Evolutionary conservation across 2,888 invertebrate species (phyloP), one percentile per base, ranked within the genome.

Genomic region (Xanthorhoe spadicearia): DNA sequence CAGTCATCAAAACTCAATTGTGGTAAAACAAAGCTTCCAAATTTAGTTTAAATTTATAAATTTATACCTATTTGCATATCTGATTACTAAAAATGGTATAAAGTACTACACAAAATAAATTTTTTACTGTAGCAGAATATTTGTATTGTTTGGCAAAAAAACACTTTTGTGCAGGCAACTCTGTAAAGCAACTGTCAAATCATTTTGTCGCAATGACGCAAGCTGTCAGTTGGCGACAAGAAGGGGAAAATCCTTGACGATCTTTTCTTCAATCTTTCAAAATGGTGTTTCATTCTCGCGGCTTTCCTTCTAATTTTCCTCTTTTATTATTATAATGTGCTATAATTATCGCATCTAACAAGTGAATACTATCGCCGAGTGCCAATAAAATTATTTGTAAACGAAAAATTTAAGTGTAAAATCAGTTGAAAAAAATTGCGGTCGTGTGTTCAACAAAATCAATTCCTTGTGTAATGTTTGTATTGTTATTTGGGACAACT

Each of bases 261-360:
- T 81, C 84, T 86, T 86, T 88, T 87, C 87, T 85, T 85, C 84
- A 86, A 87, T 88, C 88, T 88, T 90, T 89, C 88, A 91, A 90
- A 91, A 92, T 92, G 92, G 91, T 92, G 89, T 89, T 88, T 85
- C 82, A 74, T 82, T 88, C 84, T 88, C 86, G 87, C 89, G 88
- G 85, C 85, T 87, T 91, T 89, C 83, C 83, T 84, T 85, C 82
- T 76, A 86, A 88, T 90, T 87, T 85, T 78, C 77, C 83, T 74
- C 73, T 85, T 81, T 82, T 84, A 81, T 78, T 81, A 79, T 54
- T 80, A 84, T 84, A 88, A 90, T 90, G 87, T 86, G 85, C 79
- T 80, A 61, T 78, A 77, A 82, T 78, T 81, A 76, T 72, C 72
- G 75, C 66, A 78, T 67, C 57, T 76, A 82, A 80, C 75, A 78